Conservation (phyloP, 1,140 invertebrate species). For the Rhynchophorus ferrugineus region DNA sequence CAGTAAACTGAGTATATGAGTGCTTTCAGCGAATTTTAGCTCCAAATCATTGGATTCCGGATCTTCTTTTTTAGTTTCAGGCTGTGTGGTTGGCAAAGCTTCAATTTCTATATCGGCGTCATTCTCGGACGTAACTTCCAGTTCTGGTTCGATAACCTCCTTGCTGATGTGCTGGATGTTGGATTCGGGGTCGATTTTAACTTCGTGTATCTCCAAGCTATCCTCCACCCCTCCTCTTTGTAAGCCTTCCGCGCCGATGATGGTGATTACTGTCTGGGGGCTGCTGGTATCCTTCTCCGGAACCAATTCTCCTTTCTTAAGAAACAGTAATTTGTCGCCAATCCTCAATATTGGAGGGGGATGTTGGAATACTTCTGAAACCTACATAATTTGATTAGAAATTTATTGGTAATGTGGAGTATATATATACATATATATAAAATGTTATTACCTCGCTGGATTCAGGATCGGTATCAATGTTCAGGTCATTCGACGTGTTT, state of each 20-base stretch:
- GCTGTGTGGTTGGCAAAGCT: not conserved
- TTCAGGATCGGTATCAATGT: constrained; percentile 36
- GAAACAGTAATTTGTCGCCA: constrained; percentile 40
- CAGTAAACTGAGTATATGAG: constrained; percentile 28
- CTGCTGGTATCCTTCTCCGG: constrained; percentile 36
- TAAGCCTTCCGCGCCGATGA: constrained; percentile 42
- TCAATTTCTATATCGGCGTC: not conserved
- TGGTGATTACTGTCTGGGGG: constrained; percentile 38
- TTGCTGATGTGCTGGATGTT: not conserved
- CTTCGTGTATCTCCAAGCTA: constrained; percentile 33
- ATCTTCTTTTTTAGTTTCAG: not conserved
- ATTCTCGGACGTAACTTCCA: constrained; percentile 10
- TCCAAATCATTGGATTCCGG: constrained; percentile 18
- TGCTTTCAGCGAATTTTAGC: constrained; percentile 23
- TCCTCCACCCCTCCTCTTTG: constrained; percentile 37
- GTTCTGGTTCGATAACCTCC: not conserved
- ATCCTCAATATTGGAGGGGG: constrained; percentile 40
- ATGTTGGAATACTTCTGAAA: constrained; percentile 37
- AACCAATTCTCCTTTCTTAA: constrained; percentile 38
- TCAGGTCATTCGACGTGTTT: constrained; percentile 36
- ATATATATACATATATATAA: not conserved
- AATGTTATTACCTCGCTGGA: constrained; percentile 28
- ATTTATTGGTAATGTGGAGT: not conserved
- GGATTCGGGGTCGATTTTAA: constrained; percentile 6
- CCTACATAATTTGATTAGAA: constrained; percentile 3